Conservation (phyloP, 2,797 vertebrate species). For the Gymnocypris eckloni region DNA sequence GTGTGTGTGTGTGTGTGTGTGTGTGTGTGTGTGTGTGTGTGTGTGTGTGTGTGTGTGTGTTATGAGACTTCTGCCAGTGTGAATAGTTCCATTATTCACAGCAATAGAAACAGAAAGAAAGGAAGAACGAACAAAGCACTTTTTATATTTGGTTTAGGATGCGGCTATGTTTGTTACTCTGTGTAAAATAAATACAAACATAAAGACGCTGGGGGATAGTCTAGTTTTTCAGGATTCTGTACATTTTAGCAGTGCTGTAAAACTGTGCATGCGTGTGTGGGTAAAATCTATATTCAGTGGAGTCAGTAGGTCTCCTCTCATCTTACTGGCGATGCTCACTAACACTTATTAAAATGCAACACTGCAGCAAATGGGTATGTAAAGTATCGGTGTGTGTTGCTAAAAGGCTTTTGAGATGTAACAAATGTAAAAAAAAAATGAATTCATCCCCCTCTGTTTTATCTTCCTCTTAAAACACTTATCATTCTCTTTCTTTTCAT, state of each 20-base stretch:
- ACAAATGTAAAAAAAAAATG: neutral
- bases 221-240: constrained; percentile 10
- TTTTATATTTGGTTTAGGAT: constrained; percentile 26
- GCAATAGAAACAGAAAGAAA: constrained; percentile 36
- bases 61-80: constrained; percentile 38
- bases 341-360: constrained; percentile 58
- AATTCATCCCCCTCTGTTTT: neutral
- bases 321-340: constrained; percentile 48
- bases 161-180: neutral
- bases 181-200: neutral
- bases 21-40: constrained; percentile 19
- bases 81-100: constrained; percentile 51
- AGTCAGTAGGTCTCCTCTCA: constrained; percentile 59
- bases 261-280: constrained; percentile 14
- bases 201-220: constrained; percentile 6
- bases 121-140: constrained; percentile 31
- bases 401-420: neutral
- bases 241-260: constrained; percentile 18
- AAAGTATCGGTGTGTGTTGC: constrained; percentile 10
- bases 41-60: constrained; percentile 37
- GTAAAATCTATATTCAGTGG: constrained; percentile 53
- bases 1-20: constrained; percentile 35
- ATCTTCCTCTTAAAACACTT: neutral
- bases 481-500: neutral
- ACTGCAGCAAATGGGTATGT: constrained; percentile 49